Evolutionary conservation across 2,888 invertebrate genomes (phyloP), one percentile per base, ranked within the genome.

Genomic region (Pseudanteris insignis): DNA sequence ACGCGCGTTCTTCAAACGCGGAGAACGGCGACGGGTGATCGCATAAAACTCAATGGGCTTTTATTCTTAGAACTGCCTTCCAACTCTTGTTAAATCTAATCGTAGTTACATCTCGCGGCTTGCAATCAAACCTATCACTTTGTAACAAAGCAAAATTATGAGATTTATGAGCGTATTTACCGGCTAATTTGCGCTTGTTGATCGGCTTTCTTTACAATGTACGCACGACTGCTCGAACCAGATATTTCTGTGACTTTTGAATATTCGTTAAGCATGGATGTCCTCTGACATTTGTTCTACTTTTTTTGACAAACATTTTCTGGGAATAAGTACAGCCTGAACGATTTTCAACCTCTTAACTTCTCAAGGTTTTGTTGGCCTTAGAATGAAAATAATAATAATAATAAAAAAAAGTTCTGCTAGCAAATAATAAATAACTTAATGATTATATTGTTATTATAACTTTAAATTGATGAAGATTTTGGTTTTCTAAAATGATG

Each of bases 91-190:
- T 53, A 60, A 53, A 43, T 48, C 29, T 46, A 59, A 59, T 59
- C 51, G 34, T 21, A 28, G 36, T 38, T 41, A 12, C 21, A 46
- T 46, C 38, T 18, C 18, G 51, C 41, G 12, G 29, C 15, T 34
- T 46, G 46, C 58, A 59, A 59, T 59, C 51, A 59, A 51, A 46
- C 38, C 37, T 34, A 59, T 59, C 40, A 41, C 51, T 59, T 53
- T 41, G 41, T 51, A 53, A 53, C 59, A 59, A 59, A 47, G 47
- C 21, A 14, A 36, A 59, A 51, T 41, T 46, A 29, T 21, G 0
- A 13, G 36, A 59, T 59, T 59, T 53, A 53, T 59, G 36, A 25
- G 4, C 40, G 33, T 41, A 51, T 59, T 51, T 51, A 29, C 26
- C 28, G 26, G 11, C n/a, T 47, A 59, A 41, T 53, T 53, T 41